phyloP scores from a whole-genome alignment of 2,888 invertebrate genomes.

The Folsomia manolachei region DNA sequence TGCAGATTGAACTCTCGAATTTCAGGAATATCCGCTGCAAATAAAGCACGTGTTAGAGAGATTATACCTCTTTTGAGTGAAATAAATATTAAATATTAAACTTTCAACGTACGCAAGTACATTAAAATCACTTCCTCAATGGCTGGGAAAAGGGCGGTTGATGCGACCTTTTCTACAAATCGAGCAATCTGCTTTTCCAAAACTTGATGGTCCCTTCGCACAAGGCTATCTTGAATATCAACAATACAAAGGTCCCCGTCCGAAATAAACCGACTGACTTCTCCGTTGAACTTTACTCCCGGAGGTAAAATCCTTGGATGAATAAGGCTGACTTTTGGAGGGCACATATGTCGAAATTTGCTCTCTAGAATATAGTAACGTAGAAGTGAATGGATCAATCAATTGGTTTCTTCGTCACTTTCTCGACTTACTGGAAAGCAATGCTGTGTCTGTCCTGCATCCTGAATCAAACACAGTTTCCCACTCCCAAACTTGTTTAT shows the following conservation, averaged over 20 bases:
- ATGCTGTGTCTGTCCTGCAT: background rate
- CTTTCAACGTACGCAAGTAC: background rate
- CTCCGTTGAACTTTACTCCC: background rate
- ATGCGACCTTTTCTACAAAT: background rate
- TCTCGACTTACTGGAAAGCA: background rate
- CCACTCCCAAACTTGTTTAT: conserved; percentile 6
- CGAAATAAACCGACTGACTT: background rate
- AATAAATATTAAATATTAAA: background rate
- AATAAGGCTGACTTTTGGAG: background rate
- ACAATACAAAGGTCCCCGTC: background rate
- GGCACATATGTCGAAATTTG: background rate
- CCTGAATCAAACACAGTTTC: background rate
- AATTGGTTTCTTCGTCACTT: too few species aligned
- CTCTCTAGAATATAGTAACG: background rate
- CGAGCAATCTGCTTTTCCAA: background rate
- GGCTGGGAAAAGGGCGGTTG: background rate
- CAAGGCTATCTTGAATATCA: background rate
- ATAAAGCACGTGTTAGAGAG: background rate
- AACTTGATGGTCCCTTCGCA: background rate
- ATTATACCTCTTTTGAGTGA: background rate
- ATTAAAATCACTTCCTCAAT: background rate
- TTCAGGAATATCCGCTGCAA: background rate
- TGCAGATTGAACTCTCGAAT: background rate
- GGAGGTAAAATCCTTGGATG: background rate
- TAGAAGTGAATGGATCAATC: too few species aligned